Conservation (phyloP, 2,797 vertebrate genomes). For the Oryzias dopingdopingensis region DNA sequence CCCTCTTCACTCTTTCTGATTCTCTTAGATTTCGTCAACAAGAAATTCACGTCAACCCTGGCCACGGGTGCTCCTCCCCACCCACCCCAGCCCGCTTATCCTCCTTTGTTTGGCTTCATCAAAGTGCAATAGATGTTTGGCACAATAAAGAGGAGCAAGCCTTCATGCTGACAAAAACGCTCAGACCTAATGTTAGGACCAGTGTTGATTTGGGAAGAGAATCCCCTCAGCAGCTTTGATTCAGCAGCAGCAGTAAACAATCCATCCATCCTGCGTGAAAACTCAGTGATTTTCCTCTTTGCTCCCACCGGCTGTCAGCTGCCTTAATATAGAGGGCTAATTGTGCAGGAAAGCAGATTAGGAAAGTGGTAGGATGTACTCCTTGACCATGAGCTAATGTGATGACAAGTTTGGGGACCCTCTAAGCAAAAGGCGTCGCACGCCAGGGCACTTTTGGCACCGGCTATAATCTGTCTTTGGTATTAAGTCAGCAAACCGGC, state of each 20-base stretch:
- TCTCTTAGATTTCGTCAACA: conserved; percentile 55
- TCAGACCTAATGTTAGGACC: conserved; percentile 51
- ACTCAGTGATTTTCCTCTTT: conserved; percentile 64
- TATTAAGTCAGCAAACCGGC: conserved; percentile 83
- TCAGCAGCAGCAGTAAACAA: conserved; percentile 64
- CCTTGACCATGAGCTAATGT: conserved; percentile 86
- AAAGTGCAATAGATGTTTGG: conserved; percentile 71
- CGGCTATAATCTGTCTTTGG: conserved; percentile 82
- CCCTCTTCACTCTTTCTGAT: conserved; percentile 65
- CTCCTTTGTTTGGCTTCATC: conserved; percentile 69
- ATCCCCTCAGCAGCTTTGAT: conserved; percentile 61
- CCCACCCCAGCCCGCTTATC: conserved; percentile 13
- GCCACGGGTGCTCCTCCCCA: conserved; percentile 33
- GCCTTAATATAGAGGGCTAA: conserved; percentile 82
- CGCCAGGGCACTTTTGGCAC: conserved; percentile 82
- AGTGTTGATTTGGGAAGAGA: conserved; percentile 55
- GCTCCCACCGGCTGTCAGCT: conserved; percentile 67
- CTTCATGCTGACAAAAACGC: conserved; percentile 61
- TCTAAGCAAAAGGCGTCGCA: conserved; percentile 74
- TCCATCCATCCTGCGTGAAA: conserved; percentile 62
- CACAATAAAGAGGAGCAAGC: conserved; percentile 61
- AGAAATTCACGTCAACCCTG: conserved; percentile 58
- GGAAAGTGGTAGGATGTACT: conserved; percentile 79
- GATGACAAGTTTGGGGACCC: conserved; percentile 82
- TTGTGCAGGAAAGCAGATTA: conserved; percentile 88